Conservation (phyloP, 1,140 invertebrate genomes). For the Coptotermes formosanus region DNA sequence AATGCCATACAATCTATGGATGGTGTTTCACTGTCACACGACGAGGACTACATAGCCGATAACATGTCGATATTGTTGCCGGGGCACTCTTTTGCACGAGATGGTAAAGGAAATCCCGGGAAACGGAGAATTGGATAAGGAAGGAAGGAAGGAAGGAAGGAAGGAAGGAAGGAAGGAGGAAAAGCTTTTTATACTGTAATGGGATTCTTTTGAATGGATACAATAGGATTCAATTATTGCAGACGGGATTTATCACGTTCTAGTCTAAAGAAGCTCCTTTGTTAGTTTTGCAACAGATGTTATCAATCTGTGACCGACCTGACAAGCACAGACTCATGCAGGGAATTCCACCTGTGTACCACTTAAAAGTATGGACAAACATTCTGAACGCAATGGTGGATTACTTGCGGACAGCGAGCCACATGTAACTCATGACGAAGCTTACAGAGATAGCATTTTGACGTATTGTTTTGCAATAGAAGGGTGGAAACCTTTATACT, state of each 20-base stretch:
- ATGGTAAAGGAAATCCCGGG: neutral
- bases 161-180: neutral
- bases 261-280: conserved; percentile 15
- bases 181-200: conserved; percentile 11
- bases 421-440: too few relatives aligned
- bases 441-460: too few relatives aligned
- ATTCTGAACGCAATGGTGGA: neutral
- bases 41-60: neutral
- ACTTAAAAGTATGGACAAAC: neutral
- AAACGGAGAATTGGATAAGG: neutral
- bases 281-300: conserved; percentile 16
- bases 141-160: neutral
- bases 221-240: conserved; percentile 19
- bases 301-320: neutral
- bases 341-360: neutral
- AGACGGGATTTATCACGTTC: conserved; percentile 4
- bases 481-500: too few relatives aligned
- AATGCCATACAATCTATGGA: neutral
- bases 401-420: too few relatives aligned
- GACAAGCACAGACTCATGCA: neutral
- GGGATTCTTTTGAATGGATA: conserved; percentile 18
- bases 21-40: neutral
- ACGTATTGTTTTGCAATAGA: too few relatives aligned
- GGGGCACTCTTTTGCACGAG: neutral
- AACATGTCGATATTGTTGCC: neutral